phyloP scores from a whole-genome alignment of 2,888 invertebrate genomes.

The Euclidia mi region DNA sequence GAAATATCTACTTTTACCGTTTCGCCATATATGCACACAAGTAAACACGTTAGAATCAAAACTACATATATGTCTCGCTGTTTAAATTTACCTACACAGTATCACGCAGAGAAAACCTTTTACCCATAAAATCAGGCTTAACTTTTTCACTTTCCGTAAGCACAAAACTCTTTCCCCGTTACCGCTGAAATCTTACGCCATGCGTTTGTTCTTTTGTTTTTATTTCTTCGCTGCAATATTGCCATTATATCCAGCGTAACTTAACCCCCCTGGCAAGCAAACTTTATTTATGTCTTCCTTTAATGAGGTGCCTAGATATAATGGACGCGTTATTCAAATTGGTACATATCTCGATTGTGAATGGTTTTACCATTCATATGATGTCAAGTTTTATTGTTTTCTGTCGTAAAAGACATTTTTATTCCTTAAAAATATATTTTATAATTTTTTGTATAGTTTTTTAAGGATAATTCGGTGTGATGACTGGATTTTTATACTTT shows the following conservation, averaged over 20 bases:
- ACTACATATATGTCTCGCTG: too few relatives aligned
- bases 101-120: too few relatives aligned
- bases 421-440: too few relatives aligned
- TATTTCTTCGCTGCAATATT: constrained; percentile 78
- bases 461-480: constrained; percentile 27
- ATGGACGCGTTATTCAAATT: constrained; percentile 61
- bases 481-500: constrained; percentile 3
- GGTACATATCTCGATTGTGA: constrained; percentile 58
- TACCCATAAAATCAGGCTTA: not conserved
- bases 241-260: constrained; percentile 75
- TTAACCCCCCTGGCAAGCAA: constrained; percentile 63
- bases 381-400: constrained; percentile 53
- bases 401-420: constrained; percentile 36
- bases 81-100: too few relatives aligned
- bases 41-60: too few relatives aligned
- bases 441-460: constrained; percentile 33
- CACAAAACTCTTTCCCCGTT: too few relatives aligned
- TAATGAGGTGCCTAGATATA: constrained; percentile 62
- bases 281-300: constrained; percentile 59
- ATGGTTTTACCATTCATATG: constrained; percentile 62
- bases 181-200: constrained; percentile 49
- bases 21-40: too few relatives aligned
- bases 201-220: constrained; percentile 68
- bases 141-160: constrained; percentile 7
- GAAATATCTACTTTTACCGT: too few relatives aligned